Evolutionary conservation across 2,888 invertebrate species (phyloP), one percentile per base, ranked within the genome.

Genomic region (Drosophila paranaensis): DNA sequence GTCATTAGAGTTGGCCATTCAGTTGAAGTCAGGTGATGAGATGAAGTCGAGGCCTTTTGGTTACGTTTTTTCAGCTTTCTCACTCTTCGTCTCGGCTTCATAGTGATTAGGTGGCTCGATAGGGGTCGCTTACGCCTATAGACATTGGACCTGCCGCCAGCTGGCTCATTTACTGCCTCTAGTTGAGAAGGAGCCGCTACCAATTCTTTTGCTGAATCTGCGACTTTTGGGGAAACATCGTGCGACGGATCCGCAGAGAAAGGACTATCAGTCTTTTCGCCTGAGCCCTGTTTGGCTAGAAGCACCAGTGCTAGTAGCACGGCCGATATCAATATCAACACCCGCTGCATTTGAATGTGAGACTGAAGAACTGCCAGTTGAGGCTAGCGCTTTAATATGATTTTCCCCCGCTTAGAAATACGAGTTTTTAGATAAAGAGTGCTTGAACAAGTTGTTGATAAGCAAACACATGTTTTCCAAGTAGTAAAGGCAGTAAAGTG

Each of bases 311-410:
- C 11, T 2, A 74, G 27, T n/a, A 67, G 4, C 40, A 74, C 37
- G 27, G 9, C 40, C 11, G 60, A 0, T 6, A 10, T 0, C 13
- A 75, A 13, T 6, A 48, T 39, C 48, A 11, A 39, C 8, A 40
- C 39, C 9, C 20, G 9, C 2, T 20, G 39, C 80, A 74, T 67
- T 61, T 54, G 0, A 39, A 60, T 27, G 6, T 9, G 20, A 30
- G 14, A 50, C 53, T 74, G 9, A 40, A 1, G 0, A 0, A 20
- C 27, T 20, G 13, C 5, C 33, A 1, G 9, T 10, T 11, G 33
- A 2, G 3, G 1, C 3, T 14, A 1, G 3, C 6, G 33, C 27
- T 61, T 74, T 58, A 79, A 74, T 79, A 16, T 33, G 14, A 25
- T 11, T 55, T 20, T 25, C 6, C 9, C 27, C 16, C 6, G n/a